phyloP scores from a whole-genome alignment of 2,888 invertebrate species.

The Eristalis pertinax region DNA sequence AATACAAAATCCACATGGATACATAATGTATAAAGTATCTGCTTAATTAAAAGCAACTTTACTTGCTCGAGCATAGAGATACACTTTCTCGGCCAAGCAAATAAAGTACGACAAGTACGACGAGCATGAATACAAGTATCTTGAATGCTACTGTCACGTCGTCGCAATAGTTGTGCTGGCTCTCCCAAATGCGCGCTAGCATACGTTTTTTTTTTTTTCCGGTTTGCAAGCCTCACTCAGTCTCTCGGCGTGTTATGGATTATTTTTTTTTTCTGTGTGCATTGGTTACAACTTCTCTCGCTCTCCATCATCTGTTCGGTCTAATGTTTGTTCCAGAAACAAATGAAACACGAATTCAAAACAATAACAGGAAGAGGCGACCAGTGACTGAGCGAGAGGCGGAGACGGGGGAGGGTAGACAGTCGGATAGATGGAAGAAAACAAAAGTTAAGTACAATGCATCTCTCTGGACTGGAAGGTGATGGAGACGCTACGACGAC shows the following conservation, averaged over 20 bases:
- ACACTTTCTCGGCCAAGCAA: slow-evolving; percentile 24
- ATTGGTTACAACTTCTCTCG: background rate
- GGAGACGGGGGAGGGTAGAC: background rate
- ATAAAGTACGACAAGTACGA: background rate
- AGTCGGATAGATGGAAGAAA: slow-evolving; percentile 22
- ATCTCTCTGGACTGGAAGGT: background rate
- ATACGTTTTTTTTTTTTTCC: slow-evolving; percentile 45
- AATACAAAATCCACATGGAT: background rate
- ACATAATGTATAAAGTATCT: slow-evolving; percentile 35
- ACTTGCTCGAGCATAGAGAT: slow-evolving; percentile 24
- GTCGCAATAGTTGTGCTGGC: slow-evolving; percentile 2
- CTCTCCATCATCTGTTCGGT: slow-evolving; percentile 1
- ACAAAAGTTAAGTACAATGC: slow-evolving; percentile 26
- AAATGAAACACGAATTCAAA: slow-evolving; percentile 20
- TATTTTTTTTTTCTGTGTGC: background rate
- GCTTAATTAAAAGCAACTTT: slow-evolving; percentile 62
- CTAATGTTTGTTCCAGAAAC: slow-evolving; percentile 55
- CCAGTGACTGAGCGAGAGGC: background rate
- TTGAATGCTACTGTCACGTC: slow-evolving; percentile 12
- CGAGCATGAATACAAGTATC: slow-evolving; percentile 12
- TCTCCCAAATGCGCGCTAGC: slow-evolving; percentile 52
- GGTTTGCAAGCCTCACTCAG: slow-evolving; percentile 37
- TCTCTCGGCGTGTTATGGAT: background rate
- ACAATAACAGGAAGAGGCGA: slow-evolving; percentile 66
- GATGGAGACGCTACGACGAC: background rate